Evolutionary conservation across 2,888 invertebrate species (phyloP).

Genomic region (Leptothorax acervorum): DNA sequence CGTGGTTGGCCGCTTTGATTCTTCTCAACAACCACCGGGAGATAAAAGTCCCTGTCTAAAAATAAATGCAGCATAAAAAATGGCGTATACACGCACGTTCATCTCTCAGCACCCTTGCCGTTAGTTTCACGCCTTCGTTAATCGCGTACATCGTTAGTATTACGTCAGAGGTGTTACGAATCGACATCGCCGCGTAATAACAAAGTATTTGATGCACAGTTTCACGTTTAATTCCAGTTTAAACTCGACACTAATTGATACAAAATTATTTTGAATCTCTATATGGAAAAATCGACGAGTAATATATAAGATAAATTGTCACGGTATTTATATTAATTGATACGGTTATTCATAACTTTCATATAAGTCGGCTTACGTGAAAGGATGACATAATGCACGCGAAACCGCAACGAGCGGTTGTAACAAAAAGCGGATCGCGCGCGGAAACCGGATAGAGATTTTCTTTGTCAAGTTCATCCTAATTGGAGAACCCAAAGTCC

Average conservation of each 20-base stretch:
- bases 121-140: not conserved
- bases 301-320: not conserved
- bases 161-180: not conserved
- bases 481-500: constrained; percentile 39
- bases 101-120: not conserved
- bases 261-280: not conserved
- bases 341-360: not conserved
- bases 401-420: not conserved
- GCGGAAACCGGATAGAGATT: not conserved
- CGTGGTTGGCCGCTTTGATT: constrained; percentile 5
- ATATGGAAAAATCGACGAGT: not conserved
- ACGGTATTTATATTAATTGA: not conserved
- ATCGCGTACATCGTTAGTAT: not conserved
- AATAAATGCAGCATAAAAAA: constrained; percentile 10
- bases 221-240: not conserved
- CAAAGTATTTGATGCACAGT: not conserved
- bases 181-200: not conserved
- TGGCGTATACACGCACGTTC: not conserved
- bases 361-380: not conserved
- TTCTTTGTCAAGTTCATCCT: constrained; percentile 42
- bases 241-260: not conserved
- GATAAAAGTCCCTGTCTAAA: constrained; percentile 23
- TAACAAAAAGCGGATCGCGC: not conserved
- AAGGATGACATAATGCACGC: not conserved
- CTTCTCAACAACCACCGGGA: not conserved